phyloP scores from a whole-genome alignment of 2,113 vertebrate genomes.

The Echinops telfairi region DNA sequence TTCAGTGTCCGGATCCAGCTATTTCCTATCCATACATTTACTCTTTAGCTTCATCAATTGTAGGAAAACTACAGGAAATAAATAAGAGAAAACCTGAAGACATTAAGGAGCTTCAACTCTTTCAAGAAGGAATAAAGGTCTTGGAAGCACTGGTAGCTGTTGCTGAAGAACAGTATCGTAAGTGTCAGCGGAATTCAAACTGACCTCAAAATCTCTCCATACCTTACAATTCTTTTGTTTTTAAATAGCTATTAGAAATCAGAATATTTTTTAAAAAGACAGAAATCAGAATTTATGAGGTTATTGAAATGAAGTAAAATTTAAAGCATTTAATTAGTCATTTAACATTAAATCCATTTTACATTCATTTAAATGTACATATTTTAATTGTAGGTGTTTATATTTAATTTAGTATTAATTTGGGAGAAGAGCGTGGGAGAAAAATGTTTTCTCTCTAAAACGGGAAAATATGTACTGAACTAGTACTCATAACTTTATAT shows the following conservation, averaged over 20 bases:
- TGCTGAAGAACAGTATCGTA: slow-evolving; percentile 91
- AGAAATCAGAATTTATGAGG: background rate
- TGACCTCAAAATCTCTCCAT: background rate
- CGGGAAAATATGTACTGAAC: background rate
- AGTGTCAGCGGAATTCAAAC: slow-evolving; percentile 69
- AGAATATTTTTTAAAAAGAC: background rate
- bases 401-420: slow-evolving; percentile 23
- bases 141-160: slow-evolving; percentile 89
- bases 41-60: slow-evolving; percentile 89
- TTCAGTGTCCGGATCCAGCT: slow-evolving; percentile 89
- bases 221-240: background rate
- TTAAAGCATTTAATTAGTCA: slow-evolving; percentile 9
- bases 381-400: background rate
- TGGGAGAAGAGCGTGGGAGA: background rate
- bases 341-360: background rate
- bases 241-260: background rate
- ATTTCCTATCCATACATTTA: slow-evolving; percentile 92
- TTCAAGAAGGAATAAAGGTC: slow-evolving; percentile 92
- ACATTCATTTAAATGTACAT: background rate
- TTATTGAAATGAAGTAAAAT: slow-evolving; percentile 22
- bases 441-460: background rate
- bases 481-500: background rate
- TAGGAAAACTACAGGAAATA: slow-evolving; percentile 90
- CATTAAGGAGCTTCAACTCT: slow-evolving; percentile 89
- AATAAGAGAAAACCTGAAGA: slow-evolving; percentile 91